Percentiles rank a stretch among this genome's conserved stretches.
Evolutionary conservation across 2,113 vertebrate species (phyloP).

Genomic region (Geothlypis trichas): DNA sequence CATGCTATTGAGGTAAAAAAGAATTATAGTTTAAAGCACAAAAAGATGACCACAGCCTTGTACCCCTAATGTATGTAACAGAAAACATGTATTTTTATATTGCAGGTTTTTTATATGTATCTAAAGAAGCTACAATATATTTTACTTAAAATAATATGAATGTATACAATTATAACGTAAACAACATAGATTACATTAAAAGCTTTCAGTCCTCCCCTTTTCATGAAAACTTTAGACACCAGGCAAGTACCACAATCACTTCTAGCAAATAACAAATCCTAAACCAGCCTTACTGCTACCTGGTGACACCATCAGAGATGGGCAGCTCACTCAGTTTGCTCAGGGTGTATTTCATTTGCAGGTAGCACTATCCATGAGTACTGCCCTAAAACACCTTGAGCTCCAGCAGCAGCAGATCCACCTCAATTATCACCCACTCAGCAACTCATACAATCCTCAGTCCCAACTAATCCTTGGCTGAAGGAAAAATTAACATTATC

Average conservation of each 20-base stretch:
- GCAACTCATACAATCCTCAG: background rate
- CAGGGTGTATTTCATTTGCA: background rate
- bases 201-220: background rate
- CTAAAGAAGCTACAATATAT: background rate
- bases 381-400: background rate
- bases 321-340: background rate
- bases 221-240: background rate
- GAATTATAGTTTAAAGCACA: background rate
- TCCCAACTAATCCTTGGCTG: background rate
- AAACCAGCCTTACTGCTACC: background rate
- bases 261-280: background rate
- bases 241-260: background rate
- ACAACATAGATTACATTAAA: background rate
- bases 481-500: background rate
- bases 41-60: background rate
- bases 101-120: no score
- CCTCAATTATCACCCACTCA: background rate
- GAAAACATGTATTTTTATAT: background rate
- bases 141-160: background rate
- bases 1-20: background rate
- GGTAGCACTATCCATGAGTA: background rate
- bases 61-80: fast-evolving
- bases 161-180: no score
- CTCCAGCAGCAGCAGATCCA: background rate
- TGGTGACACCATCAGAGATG: background rate